These are phyloP conservation scores for Nettapus auritus DNA, from an alignment of 2,113 vertebrate species.

Conservation along the genomic window DNA sequence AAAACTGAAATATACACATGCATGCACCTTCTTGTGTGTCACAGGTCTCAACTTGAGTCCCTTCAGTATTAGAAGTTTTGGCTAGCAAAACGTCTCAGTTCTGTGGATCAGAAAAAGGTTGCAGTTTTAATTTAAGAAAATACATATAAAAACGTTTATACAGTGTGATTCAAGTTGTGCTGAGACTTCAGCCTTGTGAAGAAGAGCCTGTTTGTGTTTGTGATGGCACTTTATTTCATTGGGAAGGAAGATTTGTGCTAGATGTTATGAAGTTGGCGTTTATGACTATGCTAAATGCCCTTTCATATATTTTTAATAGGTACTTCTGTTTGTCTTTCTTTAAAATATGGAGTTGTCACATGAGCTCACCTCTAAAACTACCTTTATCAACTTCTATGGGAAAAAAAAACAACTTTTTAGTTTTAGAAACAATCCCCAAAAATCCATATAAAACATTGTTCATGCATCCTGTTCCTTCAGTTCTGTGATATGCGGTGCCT, in stretches of 20 bases:
- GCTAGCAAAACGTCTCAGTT: not conserved
- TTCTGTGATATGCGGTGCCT: not conserved
- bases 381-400: not conserved
- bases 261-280: not conserved
- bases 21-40: not conserved
- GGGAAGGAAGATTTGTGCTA: not conserved
- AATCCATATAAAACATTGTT: not conserved
- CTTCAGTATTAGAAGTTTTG: not conserved
- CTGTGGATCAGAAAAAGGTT: not conserved
- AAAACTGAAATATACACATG: not conserved
- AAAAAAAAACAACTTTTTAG: not conserved
- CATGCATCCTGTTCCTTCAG: not conserved
- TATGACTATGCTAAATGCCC: not conserved
- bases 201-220: not conserved
- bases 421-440: not conserved
- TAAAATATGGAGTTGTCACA: not conserved
- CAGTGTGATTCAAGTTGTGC: not conserved
- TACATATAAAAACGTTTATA: not conserved
- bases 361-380: not conserved
- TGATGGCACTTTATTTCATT: not conserved
- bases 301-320: not conserved
- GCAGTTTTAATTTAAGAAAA: not conserved
- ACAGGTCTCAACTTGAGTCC: not conserved
- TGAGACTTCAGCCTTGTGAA: not conserved
- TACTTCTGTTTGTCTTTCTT: not conserved